Conservation (phyloP, 2,888 invertebrate species). For the Desoria tigrina region DNA sequence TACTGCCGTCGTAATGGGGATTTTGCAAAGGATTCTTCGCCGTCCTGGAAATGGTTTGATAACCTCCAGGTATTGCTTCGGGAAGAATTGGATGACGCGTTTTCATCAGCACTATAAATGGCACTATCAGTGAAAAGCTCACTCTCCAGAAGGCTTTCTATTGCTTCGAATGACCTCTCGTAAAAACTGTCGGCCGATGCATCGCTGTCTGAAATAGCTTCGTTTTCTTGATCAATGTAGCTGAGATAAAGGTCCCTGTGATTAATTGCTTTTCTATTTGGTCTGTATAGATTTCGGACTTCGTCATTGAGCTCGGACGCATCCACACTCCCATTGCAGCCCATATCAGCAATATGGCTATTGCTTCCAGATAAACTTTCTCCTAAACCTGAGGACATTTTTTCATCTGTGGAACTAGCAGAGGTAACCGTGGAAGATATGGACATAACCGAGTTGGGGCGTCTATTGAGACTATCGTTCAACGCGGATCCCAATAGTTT, state of each 20-base stretch:
- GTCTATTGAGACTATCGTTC: conserved; percentile 48
- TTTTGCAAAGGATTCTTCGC: conserved; percentile 24
- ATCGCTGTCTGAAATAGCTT: conserved; percentile 56
- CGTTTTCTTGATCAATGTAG: conserved; percentile 53
- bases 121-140: conserved; percentile 78
- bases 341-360: conserved; percentile 9
- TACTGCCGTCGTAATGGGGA: conserved; percentile 30
- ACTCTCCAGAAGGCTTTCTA: conserved; percentile 69
- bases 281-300: conserved; percentile 52
- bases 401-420: conserved; percentile 52
- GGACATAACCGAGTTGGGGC: conserved; percentile 61
- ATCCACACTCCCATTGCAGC: background rate
- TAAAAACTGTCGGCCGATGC: conserved; percentile 70
- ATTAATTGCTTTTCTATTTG: conserved; percentile 50
- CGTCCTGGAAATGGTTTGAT: conserved; percentile 25
- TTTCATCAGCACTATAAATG: conserved; percentile 74
- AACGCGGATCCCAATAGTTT: conserved; percentile 62
- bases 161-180: conserved; percentile 72
- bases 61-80: conserved; percentile 44
- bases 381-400: conserved; percentile 39
- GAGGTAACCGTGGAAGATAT: conserved; percentile 59
- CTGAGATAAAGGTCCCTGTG: conserved; percentile 51
- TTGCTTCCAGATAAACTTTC: conserved; percentile 30
- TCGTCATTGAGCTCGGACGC: conserved; percentile 58
- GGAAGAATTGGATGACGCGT: conserved; percentile 47